phyloP scores from a whole-genome alignment of 2,113 vertebrate species.

The Lepus timidus region DNA sequence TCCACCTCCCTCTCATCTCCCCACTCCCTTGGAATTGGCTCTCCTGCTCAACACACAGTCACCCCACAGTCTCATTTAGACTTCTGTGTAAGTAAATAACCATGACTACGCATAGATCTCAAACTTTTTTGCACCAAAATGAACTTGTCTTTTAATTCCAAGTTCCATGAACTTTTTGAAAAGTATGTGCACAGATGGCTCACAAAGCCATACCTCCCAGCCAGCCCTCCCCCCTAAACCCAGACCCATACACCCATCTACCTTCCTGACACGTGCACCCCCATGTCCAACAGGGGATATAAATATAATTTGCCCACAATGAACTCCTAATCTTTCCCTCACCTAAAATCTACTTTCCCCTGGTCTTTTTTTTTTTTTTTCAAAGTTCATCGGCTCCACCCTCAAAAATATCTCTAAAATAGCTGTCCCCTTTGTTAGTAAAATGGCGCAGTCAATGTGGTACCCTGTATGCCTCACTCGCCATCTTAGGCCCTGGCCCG shows the following conservation, averaged over 20 bases:
- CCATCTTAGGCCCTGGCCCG: no score
- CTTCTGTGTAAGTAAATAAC: no score
- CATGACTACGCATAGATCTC: no score
- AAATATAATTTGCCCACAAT: not conserved
- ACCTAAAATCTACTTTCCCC: not conserved
- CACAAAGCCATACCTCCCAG: not conserved
- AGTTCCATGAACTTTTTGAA: no score
- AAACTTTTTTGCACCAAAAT: no score
- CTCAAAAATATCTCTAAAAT: not conserved
- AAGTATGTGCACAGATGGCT: not conserved
- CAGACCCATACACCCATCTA: not conserved
- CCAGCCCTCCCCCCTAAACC: not conserved
- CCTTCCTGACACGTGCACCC: not conserved
- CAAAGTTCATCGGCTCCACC: not conserved
- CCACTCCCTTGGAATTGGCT: no score
- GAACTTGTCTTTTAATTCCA: no score
- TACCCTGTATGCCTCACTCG: no score
- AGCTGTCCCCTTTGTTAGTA: no score
- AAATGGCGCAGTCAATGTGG: no score
- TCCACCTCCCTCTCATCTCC: not conserved
- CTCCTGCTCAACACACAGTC: not conserved
- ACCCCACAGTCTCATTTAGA: no score
- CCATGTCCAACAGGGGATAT: rapidly evolving
- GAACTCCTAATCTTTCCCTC: not conserved
- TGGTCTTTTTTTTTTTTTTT: not conserved